A percentile compares a stretch with the other conserved stretches of the same genome.
These are phyloP conservation scores for Cottus gobio DNA, from an alignment of 2,113 vertebrate species.

Conservation along the genomic window DNA sequence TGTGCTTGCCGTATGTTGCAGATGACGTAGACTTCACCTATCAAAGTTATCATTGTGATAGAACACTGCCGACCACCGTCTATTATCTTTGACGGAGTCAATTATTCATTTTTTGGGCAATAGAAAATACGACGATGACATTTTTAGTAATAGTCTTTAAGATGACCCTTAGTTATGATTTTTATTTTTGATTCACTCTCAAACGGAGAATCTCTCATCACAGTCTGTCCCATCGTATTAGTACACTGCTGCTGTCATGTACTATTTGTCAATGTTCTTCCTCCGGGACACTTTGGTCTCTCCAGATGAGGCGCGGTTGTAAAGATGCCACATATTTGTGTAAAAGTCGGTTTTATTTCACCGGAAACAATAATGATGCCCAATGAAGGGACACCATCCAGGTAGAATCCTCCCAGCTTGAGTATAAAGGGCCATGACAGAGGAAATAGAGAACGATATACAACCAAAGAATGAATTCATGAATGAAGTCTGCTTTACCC, in stretches of 20 bases:
- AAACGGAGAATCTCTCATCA: not conserved
- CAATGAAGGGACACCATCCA: too few relatives aligned
- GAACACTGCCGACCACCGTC: not conserved
- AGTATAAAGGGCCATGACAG: not conserved
- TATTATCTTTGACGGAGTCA: not conserved
- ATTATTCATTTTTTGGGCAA: not conserved
- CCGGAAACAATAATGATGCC: not conserved
- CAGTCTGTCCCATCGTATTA: constrained; percentile 40
- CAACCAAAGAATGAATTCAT: not conserved
- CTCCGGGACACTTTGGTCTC: constrained; percentile 42
- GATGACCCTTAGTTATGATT: not conserved
- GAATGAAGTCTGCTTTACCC: not conserved
- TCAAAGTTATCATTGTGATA: not conserved
- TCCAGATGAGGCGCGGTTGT: constrained; percentile 48
- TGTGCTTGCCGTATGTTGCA: not conserved
- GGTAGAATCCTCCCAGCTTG: not conserved
- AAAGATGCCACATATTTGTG: constrained; percentile 23
- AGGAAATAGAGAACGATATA: not conserved
- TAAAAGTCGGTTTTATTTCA: not conserved
- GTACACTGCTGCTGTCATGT: constrained; percentile 41
- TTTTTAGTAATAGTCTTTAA: not conserved
- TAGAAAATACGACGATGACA: not conserved
- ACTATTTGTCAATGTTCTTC: constrained; percentile 44
- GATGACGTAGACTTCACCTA: not conserved
- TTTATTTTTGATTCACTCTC: not conserved